Evolutionary conservation across 1,140 invertebrate species (phyloP).

Genomic region (Zaprionus inermis): DNA sequence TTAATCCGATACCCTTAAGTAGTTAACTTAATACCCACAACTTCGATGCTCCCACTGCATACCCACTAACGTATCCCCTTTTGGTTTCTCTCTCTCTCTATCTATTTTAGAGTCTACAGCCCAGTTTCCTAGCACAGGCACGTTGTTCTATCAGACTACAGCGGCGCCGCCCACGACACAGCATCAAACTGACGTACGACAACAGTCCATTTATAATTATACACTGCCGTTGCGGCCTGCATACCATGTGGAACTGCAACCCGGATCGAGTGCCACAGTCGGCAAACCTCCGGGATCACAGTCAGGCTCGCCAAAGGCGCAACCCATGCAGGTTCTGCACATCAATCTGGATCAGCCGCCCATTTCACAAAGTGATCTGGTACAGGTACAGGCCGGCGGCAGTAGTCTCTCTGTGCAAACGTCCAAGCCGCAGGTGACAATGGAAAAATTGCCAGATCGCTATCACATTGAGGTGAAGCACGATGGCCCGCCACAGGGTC

Average conservation of each 20-base stretch:
- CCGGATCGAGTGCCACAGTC: slow-evolving; percentile 50
- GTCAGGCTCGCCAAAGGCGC: slow-evolving; percentile 53
- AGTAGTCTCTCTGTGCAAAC: slow-evolving; percentile 60
- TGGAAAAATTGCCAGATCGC: slow-evolving; percentile 79
- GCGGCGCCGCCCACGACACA: slow-evolving; percentile 72
- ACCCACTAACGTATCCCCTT: neutral
- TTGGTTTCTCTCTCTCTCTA: slow-evolving; percentile 20
- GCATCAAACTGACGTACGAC: slow-evolving; percentile 69
- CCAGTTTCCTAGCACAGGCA: slow-evolving; percentile 75
- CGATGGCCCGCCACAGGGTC: slow-evolving; percentile 54
- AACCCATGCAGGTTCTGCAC: slow-evolving; percentile 76
- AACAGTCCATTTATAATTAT: slow-evolving; percentile 71
- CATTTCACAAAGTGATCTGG: slow-evolving; percentile 70
- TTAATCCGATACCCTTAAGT: slow-evolving; percentile 50
- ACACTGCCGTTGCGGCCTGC: slow-evolving; percentile 67
- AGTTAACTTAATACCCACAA: slow-evolving; percentile 38
- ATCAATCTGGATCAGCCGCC: slow-evolving; percentile 80
- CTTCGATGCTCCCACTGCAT: neutral
- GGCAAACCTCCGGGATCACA: slow-evolving; percentile 66
- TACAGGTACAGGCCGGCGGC: slow-evolving; percentile 51
- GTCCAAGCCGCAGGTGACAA: slow-evolving; percentile 77
- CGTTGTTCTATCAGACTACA: slow-evolving; percentile 79
- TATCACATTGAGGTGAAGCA: slow-evolving; percentile 81
- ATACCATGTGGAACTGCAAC: slow-evolving; percentile 71
- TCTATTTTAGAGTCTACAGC: slow-evolving; percentile 63